A percentile compares a stretch with the other conserved stretches of the same genome.
Conservation (phyloP, 2,113 vertebrate genomes). For the Cathartes aura region DNA sequence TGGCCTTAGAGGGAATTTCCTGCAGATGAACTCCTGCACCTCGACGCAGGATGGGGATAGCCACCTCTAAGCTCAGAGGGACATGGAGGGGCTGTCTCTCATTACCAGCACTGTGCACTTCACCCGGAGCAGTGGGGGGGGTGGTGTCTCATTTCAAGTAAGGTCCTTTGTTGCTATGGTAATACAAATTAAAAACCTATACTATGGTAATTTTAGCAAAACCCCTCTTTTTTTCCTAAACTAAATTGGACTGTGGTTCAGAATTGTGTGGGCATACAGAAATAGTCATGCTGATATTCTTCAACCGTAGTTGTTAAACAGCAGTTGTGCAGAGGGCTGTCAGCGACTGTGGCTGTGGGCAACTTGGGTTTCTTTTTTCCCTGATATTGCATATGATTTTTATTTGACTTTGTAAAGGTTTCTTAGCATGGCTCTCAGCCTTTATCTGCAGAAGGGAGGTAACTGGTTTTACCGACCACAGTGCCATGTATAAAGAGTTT, state of each 20-base stretch:
- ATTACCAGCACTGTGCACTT: neutral
- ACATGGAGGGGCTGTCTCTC: neutral
- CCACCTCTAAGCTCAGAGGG: neutral
- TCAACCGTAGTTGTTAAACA: neutral
- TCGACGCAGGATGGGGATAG: neutral
- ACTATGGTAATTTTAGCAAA: slow-evolving; percentile 42
- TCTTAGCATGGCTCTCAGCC: neutral
- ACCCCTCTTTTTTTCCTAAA: neutral
- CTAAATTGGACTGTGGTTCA: neutral
- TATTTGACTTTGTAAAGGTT: neutral
- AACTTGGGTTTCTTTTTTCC: neutral
- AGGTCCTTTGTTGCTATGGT: slow-evolving; percentile 33
- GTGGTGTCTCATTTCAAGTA: neutral
- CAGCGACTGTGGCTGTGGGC: neutral
- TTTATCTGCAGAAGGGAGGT: neutral
- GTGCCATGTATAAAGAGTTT: neutral
- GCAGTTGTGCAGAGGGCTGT: slow-evolving; percentile 8
- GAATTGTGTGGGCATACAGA: slow-evolving; percentile 35
- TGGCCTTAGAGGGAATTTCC: neutral
- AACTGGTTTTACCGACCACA: neutral
- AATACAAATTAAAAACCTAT: slow-evolving; percentile 20
- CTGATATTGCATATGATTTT: neutral
- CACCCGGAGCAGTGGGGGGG: neutral
- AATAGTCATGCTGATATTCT: neutral
- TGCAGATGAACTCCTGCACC: neutral